Evolutionary conservation across 2,113 vertebrate species (phyloP).

Genomic region (Montifringilla adamsi): DNA sequence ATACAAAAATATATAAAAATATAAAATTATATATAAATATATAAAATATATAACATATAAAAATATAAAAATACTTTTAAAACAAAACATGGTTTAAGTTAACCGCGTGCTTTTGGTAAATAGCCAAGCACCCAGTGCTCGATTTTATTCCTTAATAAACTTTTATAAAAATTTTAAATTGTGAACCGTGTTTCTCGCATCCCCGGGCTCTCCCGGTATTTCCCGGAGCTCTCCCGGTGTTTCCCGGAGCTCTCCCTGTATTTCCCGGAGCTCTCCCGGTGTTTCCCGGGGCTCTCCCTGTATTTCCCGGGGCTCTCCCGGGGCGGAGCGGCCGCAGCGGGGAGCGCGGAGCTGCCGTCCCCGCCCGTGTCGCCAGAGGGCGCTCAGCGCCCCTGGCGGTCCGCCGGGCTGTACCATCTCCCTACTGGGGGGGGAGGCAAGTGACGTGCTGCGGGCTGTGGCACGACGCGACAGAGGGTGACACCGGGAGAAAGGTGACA

Average conservation of each 20-base stretch:
- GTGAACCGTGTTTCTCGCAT: not conserved
- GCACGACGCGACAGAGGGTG: not conserved
- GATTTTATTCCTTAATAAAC: not conserved
- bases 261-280: fast-evolving
- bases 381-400: fast-evolving
- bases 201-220: not conserved
- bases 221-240: fast-evolving
- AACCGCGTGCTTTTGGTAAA: too few relatives aligned
- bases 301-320: fast-evolving
- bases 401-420: not conserved
- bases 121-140: not conserved
- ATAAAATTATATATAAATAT: too few relatives aligned
- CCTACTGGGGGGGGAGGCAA: not conserved
- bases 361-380: not conserved
- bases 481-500: not conserved
- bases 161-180: not conserved
- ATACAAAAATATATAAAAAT: too few relatives aligned
- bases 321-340: not conserved
- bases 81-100: too few relatives aligned
- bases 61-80: too few relatives aligned
- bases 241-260: too few relatives aligned
- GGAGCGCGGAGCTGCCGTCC: not conserved
- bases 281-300: fast-evolving
- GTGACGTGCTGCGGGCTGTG: too few relatives aligned
- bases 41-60: too few relatives aligned